A percentile compares a stretch with the other conserved stretches of the same genome.
phyloP scores from a whole-genome alignment of 2,888 invertebrate species.

The Macaria notata region DNA sequence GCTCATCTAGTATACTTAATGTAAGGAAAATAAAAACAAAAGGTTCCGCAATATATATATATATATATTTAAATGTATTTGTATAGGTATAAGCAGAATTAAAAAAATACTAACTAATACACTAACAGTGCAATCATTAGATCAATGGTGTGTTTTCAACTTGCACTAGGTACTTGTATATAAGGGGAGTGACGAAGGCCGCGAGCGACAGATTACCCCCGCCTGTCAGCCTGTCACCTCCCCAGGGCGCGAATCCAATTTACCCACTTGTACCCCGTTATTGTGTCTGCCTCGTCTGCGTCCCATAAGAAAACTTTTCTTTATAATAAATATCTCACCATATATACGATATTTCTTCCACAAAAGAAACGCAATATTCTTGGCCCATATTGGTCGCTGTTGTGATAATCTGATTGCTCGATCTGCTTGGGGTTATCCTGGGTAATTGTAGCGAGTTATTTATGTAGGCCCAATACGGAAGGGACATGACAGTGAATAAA shows the following conservation, averaged over 20 bases:
- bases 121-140: no score
- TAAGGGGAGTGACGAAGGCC: constrained; percentile 31
- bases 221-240: constrained; percentile 49
- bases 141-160: no score
- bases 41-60: no score
- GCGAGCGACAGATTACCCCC: constrained; percentile 43
- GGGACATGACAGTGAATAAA: no score
- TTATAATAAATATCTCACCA: constrained; percentile 49
- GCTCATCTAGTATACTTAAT: no score
- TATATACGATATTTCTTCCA: constrained; percentile 31
- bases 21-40: no score
- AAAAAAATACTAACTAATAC: no score
- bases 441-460: constrained; percentile 2
- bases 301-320: constrained; percentile 54
- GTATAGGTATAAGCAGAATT: no score
- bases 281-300: constrained; percentile 56
- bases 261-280: constrained; percentile 69
- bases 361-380: constrained; percentile 21
- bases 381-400: constrained; percentile 13
- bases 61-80: no score
- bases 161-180: constrained; percentile 1
- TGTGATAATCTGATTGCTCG: constrained; percentile 14
- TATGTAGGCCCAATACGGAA: no score
- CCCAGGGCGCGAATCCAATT: constrained; percentile 71
- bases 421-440: constrained; percentile 5